Conservation (phyloP, 2,888 invertebrate genomes). For the Mesorhabditis belari region DNA sequence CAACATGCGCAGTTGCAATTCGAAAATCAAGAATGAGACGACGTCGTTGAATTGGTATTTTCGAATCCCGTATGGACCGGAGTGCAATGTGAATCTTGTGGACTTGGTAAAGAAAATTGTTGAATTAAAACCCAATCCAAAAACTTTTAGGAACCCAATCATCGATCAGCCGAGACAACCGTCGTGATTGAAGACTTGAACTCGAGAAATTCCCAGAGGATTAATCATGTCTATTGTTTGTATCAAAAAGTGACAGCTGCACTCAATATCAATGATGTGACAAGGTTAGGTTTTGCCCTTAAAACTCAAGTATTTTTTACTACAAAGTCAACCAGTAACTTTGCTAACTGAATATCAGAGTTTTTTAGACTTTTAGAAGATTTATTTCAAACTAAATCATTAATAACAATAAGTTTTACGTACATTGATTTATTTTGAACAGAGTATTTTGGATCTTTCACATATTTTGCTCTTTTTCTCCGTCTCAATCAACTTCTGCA, state of each 20-base stretch:
- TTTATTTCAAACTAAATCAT: too few species aligned
- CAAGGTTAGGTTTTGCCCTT: conserved; percentile 15
- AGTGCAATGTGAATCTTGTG: conserved; percentile 34
- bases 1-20: conserved; percentile 31
- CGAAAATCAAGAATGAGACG: conserved; percentile 29
- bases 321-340: too few species aligned
- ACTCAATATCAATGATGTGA: conserved; percentile 33
- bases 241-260: conserved; percentile 35
- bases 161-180: conserved; percentile 40
- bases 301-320: conserved; percentile 1
- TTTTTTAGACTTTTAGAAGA: too few species aligned
- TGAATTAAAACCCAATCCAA: neutral
- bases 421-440: too few species aligned
- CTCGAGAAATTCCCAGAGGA: conserved; percentile 12
- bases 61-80: conserved; percentile 38
- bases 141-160: conserved; percentile 32
- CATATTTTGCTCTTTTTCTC: too few species aligned
- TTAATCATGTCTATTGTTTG: conserved; percentile 42
- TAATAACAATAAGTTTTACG: too few species aligned
- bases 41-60: conserved; percentile 33
- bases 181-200: conserved; percentile 36
- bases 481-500: too few species aligned
- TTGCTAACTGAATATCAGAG: too few species aligned
- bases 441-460: too few species aligned
- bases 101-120: conserved; percentile 27